Evolutionary conservation across 2,888 invertebrate species (phyloP), one percentile per base, ranked within the genome.

Genomic region (Polylopha cassiicola): DNA sequence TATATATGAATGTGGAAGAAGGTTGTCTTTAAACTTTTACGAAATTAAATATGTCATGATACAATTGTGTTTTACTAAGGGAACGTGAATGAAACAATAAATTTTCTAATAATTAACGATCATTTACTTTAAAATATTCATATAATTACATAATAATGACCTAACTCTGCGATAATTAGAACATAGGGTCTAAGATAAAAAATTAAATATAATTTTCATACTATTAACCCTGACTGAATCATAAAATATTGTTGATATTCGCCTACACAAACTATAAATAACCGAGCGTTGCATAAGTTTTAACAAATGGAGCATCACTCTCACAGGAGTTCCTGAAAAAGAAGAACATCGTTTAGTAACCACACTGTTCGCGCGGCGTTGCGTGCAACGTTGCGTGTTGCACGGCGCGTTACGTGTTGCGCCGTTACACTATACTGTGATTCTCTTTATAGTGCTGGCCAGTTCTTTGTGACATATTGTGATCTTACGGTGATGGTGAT

Each of bases 281-380:
- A 81, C 95, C 95, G 80, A 95, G 90, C 61, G 95, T 95, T 77
- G 95, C 94, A 80, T 95, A 95, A 72, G 95, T 95, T 90, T 95
- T 95, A 85, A 95, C 95, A 88, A 95, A 95, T 73, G 95, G 93
- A 77, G 92, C 90, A 81, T 95, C 94, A 86, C 91, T 92, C 82
- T 92, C 91, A 87, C 93, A 93, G 78, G 91, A 90, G 81, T 92
- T 94, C 87, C 95, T 95, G 90, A 60, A 88, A 89, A 84, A 73
- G 67, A 81, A 74, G 75, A 64, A 47, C 16, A 31, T 17, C 20
- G 13, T 50, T 43, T 42, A 33, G 28, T 41, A 36, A n/a, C n/a
- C n/a, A n/a, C n/a, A n/a, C n/a, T n/a, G 21, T 3, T 11, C 30
- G 21, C 8, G 30, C 21, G 15, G 21, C 30, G 9, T 7, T 5